Base-by-base conservation (phyloP, 2,888 invertebrate genomes). In the Platycnemis pennipes region DNA sequence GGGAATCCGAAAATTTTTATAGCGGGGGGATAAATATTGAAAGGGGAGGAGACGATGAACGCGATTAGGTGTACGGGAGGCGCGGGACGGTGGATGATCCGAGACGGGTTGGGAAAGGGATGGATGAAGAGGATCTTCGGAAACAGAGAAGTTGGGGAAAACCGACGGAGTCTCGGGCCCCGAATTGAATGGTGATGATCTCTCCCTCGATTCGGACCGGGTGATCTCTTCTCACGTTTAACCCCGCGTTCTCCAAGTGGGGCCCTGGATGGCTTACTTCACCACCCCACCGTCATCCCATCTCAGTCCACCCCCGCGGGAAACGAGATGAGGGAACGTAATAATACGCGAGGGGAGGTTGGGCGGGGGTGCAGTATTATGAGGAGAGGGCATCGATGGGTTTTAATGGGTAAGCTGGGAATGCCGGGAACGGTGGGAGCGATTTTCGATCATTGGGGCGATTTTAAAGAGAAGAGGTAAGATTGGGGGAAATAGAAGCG, bases 111-210 rank as follows among this genome's bases (percentile, higher is more conserved):
- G 63, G 3, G 1, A 26, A 26, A 63, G 26, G 63, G 26, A 86
- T 42, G 86, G 86, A 86, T 42, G 86, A 44, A 3, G 42, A 22
- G n/a, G 85, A 37, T 63, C 26, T 26, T n/a, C 26, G 87, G 45
- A n/a, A 44, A 86, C 42, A 11, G 44, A 22, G 22, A 42, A n/a
- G 19, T 22, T 26, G 44, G 19, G 44, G 87, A 46, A 7, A 46
- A 46, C 42, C 1, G 45, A 16, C 4, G 11, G 87, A 46, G 4
- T 7, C 13, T 26, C 13, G 44, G 5, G 42, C 22, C 16, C 86
- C 11, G 87, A 87, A 87, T 87, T n/a, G 46, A 87, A 87, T 87
- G 87, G 87, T 87, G 87, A 87, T 87, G 87, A 87, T 87, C 87
- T 46, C n/a, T n/a, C 26, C 11, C 46, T 46, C 87, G 46, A 87